Conservation (phyloP, 2,888 invertebrate genomes). For the Cheilosia impressa region DNA sequence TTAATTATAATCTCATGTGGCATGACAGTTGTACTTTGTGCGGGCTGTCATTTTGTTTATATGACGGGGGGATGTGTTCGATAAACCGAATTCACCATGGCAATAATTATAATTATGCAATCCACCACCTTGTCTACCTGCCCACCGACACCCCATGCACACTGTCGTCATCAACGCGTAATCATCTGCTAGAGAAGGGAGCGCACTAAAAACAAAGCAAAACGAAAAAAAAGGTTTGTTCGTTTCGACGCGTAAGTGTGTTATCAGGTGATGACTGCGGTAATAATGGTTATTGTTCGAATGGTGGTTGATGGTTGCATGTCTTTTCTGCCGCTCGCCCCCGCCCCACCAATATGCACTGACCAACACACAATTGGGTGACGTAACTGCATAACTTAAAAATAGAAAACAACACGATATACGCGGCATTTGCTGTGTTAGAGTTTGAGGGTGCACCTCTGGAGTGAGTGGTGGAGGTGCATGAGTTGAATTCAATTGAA, state of each 20-base stretch:
- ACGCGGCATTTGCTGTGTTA: slow-evolving; percentile 28
- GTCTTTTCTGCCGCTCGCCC: slow-evolving; percentile 5
- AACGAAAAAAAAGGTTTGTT: slow-evolving; percentile 44
- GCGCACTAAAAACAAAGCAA: slow-evolving; percentile 3
- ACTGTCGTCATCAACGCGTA: slow-evolving; percentile 36
- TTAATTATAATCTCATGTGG: slow-evolving; percentile 46
- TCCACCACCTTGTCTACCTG: slow-evolving; percentile 39
- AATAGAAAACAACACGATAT: slow-evolving; percentile 53
- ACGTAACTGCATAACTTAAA: slow-evolving; percentile 65
- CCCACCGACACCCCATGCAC: slow-evolving; percentile 1
- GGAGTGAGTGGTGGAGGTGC: slow-evolving; percentile 43
- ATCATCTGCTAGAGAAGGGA: slow-evolving; percentile 39
- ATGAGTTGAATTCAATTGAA: slow-evolving; percentile 63
- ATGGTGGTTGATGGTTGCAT: slow-evolving; percentile 29
- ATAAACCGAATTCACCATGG: slow-evolving; percentile 49
- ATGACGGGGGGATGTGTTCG: slow-evolving; percentile 15
- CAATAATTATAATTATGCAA: slow-evolving; percentile 58
- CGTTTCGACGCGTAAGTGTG: slow-evolving; percentile 56
- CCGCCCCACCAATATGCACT: slow-evolving; percentile 30
- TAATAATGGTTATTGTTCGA: slow-evolving; percentile 42
- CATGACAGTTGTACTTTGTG: slow-evolving; percentile 49
- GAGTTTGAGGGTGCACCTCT: slow-evolving; percentile 35
- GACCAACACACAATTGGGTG: slow-evolving; percentile 61
- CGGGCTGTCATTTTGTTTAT: slow-evolving; percentile 38
- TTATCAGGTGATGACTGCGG: slow-evolving; percentile 71